These are phyloP conservation scores for Eupithecia exiguata DNA, from an alignment of 2,888 invertebrate species.

Conservation along the genomic window DNA sequence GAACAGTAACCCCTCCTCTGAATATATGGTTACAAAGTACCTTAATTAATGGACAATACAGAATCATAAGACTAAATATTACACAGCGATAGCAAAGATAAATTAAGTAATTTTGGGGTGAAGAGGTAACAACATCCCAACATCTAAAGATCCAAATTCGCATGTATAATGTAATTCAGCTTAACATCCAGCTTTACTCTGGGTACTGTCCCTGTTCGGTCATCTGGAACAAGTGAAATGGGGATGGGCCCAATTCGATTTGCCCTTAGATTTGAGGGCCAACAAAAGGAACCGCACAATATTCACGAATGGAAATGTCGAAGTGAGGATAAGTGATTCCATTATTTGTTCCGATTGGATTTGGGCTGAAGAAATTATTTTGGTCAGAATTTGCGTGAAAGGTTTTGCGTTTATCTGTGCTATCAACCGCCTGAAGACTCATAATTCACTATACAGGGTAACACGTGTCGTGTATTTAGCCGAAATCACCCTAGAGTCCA, in stretches of 20 bases:
- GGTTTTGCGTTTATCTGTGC: background rate
- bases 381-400: background rate
- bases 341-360: conserved; percentile 31
- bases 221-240: conserved; percentile 22
- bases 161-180: background rate
- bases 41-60: no score
- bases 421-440: background rate
- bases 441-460: background rate
- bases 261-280: conserved; percentile 20
- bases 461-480: no score
- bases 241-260: conserved; percentile 21
- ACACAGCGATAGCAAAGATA: no score
- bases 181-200: background rate
- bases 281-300: conserved; percentile 17
- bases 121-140: background rate
- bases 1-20: no score
- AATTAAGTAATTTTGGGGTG: background rate
- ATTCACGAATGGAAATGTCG: conserved; percentile 19
- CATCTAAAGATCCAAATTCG: no score
- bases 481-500: no score
- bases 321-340: conserved; percentile 31
- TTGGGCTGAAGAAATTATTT: conserved; percentile 5
- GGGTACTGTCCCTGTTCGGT: conserved; percentile 10
- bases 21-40: no score
- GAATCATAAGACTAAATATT: no score